phyloP scores from a whole-genome alignment of 2,888 invertebrate species.

The Pherbina coryleti region DNA sequence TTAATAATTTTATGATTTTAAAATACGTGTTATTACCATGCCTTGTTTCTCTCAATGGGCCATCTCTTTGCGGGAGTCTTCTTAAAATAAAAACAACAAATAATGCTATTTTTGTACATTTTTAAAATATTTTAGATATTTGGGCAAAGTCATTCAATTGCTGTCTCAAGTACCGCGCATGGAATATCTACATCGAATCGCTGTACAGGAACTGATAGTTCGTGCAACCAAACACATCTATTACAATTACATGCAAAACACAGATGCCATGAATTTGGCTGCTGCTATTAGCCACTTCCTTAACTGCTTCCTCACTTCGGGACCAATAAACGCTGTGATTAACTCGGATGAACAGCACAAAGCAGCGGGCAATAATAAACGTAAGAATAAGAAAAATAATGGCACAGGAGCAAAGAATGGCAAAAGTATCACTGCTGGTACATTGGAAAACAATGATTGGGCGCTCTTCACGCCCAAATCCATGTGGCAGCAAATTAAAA shows the following conservation, averaged over 20 bases:
- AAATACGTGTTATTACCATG: no score
- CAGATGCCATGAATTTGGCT: conserved; percentile 89
- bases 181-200: conserved; percentile 90
- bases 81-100: no score
- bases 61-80: no score
- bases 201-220: conserved; percentile 89
- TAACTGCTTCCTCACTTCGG: conserved; percentile 92
- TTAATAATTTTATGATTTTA: no score
- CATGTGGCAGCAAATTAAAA: conserved; percentile 88
- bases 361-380: conserved; percentile 54
- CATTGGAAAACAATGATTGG: conserved; percentile 80
- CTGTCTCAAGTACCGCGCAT: conserved; percentile 83
- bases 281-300: conserved; percentile 95
- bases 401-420: conserved; percentile 63
- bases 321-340: conserved; percentile 72
- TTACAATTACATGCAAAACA: conserved; percentile 85
- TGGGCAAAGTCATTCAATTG: conserved; percentile 90
- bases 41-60: no score
- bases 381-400: conserved; percentile 49
- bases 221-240: conserved; percentile 95
- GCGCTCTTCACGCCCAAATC: conserved; percentile 85
- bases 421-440: conserved; percentile 36
- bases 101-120: no score
- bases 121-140: conserved; percentile 84
- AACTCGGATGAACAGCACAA: conserved; percentile 68